Percentiles rank a stretch among this genome's conserved stretches.
Evolutionary conservation across 2,888 invertebrate species (phyloP).

Genomic region (Idaea biselata): DNA sequence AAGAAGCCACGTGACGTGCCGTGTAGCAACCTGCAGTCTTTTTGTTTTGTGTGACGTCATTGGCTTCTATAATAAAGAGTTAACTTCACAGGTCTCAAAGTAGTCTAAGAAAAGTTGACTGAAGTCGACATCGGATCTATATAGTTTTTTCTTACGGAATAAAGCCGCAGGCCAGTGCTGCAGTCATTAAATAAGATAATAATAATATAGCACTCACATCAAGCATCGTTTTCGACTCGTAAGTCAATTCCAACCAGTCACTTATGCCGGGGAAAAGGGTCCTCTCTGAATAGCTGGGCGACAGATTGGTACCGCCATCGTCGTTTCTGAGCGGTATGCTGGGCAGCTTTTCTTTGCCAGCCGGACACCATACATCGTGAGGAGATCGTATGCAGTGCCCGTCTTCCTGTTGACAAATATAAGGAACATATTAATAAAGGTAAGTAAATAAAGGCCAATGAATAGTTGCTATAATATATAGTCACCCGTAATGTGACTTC

Average conservation of each 20-base stretch:
- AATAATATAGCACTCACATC: neutral
- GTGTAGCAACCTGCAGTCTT: too few species aligned
- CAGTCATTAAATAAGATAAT: neutral
- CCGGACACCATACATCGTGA: slow-evolving; percentile 42
- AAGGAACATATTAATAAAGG: neutral
- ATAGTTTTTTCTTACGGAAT: too few species aligned
- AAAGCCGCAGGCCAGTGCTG: too few species aligned
- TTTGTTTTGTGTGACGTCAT: too few species aligned
- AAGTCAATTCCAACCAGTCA: slow-evolving; percentile 17
- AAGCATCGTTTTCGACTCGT: slow-evolving; percentile 10
- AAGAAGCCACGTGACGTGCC: too few species aligned
- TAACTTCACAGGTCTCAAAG: too few species aligned
- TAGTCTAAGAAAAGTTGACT: too few species aligned
- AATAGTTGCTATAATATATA: too few species aligned
- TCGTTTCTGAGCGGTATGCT: slow-evolving; percentile 1
- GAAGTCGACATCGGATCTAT: too few species aligned
- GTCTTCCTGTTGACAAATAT: slow-evolving; percentile 35
- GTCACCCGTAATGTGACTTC: too few species aligned
- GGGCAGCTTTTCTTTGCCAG: slow-evolving; percentile 29
- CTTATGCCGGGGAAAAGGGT: slow-evolving; percentile 20
- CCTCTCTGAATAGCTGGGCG: slow-evolving; percentile 28
- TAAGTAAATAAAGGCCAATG: too few species aligned
- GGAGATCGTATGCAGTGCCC: slow-evolving; percentile 31
- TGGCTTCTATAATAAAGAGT: too few species aligned
- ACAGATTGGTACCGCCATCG: slow-evolving; percentile 23